A percentile compares a stretch with the other conserved stretches of the same genome.
Conservation (phyloP, 2,888 invertebrate species). For the Chirona hameri region DNA sequence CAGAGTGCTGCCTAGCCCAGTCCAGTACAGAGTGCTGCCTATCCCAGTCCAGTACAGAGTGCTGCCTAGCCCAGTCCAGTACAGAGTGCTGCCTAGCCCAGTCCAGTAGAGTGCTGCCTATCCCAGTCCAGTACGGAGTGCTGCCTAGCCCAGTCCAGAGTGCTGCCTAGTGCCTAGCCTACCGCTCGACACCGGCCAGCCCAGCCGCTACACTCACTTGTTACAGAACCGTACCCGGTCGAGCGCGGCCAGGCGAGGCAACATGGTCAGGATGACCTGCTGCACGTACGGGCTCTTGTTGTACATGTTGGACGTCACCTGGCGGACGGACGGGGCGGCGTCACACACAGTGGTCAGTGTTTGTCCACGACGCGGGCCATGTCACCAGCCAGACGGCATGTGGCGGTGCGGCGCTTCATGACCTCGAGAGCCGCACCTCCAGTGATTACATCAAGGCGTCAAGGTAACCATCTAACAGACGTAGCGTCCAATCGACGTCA, state of each 20-base stretch:
- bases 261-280: conserved; percentile 75
- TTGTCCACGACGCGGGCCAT: too few relatives aligned
- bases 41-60: too few relatives aligned
- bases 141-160: not conserved
- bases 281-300: conserved; percentile 78
- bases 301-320: conserved; percentile 71
- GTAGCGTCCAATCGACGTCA: too few relatives aligned
- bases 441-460: too few relatives aligned
- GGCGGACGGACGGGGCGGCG: conserved; percentile 42
- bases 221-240: conserved; percentile 74
- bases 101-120: not conserved
- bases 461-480: too few relatives aligned
- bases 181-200: not conserved
- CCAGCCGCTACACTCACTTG: conserved; percentile 48
- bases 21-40: too few relatives aligned
- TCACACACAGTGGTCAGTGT: not conserved
- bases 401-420: too few relatives aligned
- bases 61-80: too few relatives aligned
- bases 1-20: too few relatives aligned
- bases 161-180: not conserved
- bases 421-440: too few relatives aligned
- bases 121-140: too few relatives aligned
- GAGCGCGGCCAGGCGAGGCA: conserved; percentile 92
- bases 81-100: not conserved
- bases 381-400: too few relatives aligned